Evolutionary conservation across 1,140 invertebrate species (phyloP).

Genomic region (Heliconius hermathena): DNA sequence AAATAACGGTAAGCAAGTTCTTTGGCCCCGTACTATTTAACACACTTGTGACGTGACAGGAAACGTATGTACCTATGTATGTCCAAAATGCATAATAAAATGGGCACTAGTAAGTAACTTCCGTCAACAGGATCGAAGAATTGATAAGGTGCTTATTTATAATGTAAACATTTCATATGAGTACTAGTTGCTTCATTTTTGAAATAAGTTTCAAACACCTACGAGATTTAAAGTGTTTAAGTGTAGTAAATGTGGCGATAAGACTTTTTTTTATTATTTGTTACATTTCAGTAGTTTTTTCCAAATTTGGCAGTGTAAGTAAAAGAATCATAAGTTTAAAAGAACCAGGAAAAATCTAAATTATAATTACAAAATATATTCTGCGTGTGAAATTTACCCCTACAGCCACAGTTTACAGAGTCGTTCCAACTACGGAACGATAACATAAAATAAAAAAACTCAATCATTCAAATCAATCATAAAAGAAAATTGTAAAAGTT

Average conservation of each 20-base stretch:
- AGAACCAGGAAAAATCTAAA: too few species aligned
- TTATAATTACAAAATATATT: too few species aligned
- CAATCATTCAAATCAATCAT: too few species aligned
- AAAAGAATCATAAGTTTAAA: too few species aligned
- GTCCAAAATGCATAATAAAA: constrained; percentile 46
- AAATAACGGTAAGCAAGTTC: constrained; percentile 36
- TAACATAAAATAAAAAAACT: too few species aligned
- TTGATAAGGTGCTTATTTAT: constrained; percentile 28
- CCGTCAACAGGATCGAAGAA: constrained; percentile 42
- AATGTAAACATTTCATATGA: not conserved
- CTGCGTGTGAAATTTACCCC: too few species aligned
- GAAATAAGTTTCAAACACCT: not conserved
- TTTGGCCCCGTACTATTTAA: constrained; percentile 29
- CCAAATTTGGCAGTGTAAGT: not conserved
- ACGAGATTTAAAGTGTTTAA: not conserved
- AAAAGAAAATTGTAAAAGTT: too few species aligned
- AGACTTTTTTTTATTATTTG: not conserved
- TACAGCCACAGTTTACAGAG: too few species aligned
- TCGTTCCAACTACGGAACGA: too few species aligned
- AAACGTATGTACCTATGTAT: constrained; percentile 26
- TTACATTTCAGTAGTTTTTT: not conserved
- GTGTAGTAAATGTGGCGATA: not conserved
- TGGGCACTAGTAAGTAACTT: constrained; percentile 40
- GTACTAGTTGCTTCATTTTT: not conserved
- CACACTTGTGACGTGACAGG: constrained; percentile 47